Conservation (phyloP, 2,888 invertebrate species). For the Halocaridina rubra region DNA sequence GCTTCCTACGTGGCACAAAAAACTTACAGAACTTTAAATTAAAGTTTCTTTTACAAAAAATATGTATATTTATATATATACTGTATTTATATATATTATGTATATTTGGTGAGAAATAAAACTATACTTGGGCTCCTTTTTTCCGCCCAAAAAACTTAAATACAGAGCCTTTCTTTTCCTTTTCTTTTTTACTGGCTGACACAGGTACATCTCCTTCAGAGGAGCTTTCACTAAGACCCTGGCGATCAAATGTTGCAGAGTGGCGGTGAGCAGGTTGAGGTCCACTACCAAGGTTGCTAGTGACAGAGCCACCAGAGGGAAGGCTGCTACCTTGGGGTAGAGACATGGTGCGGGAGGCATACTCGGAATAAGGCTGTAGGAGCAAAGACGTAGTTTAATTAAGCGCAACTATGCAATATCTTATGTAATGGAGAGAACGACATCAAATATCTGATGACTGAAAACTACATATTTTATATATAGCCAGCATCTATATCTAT, state of each 20-base stretch:
- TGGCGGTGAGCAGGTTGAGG: slow-evolving; percentile 41
- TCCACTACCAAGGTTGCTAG: neutral
- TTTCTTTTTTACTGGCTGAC: slow-evolving; percentile 53
- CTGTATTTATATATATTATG: neutral
- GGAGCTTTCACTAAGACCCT: slow-evolving; percentile 58
- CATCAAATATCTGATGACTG: no score
- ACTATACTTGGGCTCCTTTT: slow-evolving; percentile 64
- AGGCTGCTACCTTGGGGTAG: slow-evolving; percentile 58
- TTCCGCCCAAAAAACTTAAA: slow-evolving; percentile 61
- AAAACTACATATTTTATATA: no score
- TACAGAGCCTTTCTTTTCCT: slow-evolving; percentile 57
- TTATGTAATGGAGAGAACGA: no score
- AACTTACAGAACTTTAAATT: slow-evolving; percentile 5
- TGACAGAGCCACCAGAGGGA: slow-evolving; percentile 5
- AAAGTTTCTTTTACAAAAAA: slow-evolving; percentile 35
- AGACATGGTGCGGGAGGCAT: slow-evolving; percentile 47
- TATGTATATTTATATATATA: neutral
- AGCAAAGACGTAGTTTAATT: no score
- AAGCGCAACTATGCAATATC: no score
- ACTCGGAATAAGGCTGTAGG: slow-evolving; percentile 57
- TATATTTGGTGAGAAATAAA: slow-evolving; percentile 43
- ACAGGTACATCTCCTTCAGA: slow-evolving; percentile 56
- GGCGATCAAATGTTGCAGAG: slow-evolving; percentile 57
- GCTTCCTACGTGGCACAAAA: slow-evolving; percentile 51
- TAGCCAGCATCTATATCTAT: no score